Percentiles rank a stretch among this genome's conserved stretches.
phyloP scores from a whole-genome alignment of 2,888 invertebrate genomes.

The Pollenia angustigena region DNA sequence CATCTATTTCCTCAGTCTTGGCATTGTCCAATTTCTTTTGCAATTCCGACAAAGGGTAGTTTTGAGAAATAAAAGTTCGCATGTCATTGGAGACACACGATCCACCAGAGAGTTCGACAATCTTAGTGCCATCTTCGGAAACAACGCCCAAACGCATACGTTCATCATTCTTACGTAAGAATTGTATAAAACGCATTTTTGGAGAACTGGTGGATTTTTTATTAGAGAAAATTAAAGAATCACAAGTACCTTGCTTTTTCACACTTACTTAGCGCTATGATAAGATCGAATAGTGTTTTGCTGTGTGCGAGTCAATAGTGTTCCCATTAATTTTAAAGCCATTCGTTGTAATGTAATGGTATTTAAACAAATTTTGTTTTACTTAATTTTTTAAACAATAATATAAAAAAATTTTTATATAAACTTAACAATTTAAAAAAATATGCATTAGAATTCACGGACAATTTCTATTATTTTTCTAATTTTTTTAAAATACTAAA shows the following conservation, averaged over 20 bases:
- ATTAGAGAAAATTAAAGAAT: background rate
- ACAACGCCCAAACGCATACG: conserved; percentile 88
- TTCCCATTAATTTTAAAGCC: conserved; percentile 47
- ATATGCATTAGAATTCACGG: background rate
- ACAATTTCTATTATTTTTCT: background rate
- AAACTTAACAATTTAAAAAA: background rate
- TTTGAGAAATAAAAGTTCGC: conserved; percentile 84
- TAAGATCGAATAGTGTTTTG: conserved; percentile 33
- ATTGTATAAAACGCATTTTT: conserved; percentile 89
- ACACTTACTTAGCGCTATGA: conserved; percentile 27
- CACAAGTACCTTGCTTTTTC: background rate
- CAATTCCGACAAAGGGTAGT: conserved; percentile 81
- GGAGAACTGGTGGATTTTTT: conserved; percentile 21
- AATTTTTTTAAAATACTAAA: background rate
- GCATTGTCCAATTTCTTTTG: conserved; percentile 75
- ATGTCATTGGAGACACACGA: conserved; percentile 84
- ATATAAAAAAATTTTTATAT: background rate
- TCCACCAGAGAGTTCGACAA: conserved; percentile 86
- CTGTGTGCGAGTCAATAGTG: conserved; percentile 19
- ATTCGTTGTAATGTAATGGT: conserved; percentile 34
- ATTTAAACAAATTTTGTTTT: conserved; percentile 1
- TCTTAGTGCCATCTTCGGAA: conserved; percentile 87
- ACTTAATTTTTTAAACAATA: background rate
- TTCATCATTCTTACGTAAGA: conserved; percentile 86
- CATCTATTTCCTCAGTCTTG: conserved; percentile 73